A percentile compares a stretch with the other conserved stretches of the same genome.
Evolutionary conservation across 1,140 invertebrate species (phyloP).

Genomic region (Aphaenogaster floridana): DNA sequence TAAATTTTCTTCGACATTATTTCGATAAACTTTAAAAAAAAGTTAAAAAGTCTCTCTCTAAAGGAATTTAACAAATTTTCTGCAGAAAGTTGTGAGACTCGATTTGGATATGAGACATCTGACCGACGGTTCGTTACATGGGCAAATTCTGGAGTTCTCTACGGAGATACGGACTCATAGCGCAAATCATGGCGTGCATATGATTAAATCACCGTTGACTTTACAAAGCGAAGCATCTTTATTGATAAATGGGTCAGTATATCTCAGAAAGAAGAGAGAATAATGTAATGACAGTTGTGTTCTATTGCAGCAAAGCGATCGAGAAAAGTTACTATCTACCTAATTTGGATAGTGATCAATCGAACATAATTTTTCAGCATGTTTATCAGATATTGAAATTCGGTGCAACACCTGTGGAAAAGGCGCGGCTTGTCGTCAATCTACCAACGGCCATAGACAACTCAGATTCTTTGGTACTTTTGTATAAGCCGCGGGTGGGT

Average conservation of each 20-base stretch:
- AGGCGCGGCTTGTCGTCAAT: constrained; percentile 67
- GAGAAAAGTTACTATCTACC: constrained; percentile 80
- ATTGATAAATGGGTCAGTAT: constrained; percentile 81
- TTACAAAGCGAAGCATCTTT: constrained; percentile 77
- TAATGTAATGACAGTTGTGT: neutral
- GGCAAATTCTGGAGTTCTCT: constrained; percentile 76
- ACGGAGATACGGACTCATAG: constrained; percentile 82
- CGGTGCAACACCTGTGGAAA: constrained; percentile 80
- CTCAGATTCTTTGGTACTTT: constrained; percentile 53
- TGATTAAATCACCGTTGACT: constrained; percentile 70
- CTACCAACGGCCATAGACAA: constrained; percentile 65
- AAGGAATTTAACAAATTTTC: constrained; percentile 26
- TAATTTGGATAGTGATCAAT: constrained; percentile 29
- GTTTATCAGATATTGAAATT: constrained; percentile 77
- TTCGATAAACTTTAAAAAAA: neutral
- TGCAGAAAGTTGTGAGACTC: constrained; percentile 79
- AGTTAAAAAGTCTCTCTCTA: neutral
- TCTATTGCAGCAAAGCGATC: constrained; percentile 80
- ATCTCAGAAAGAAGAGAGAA: neutral
- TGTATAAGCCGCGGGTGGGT: constrained; percentile 71
- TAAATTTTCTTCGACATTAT: neutral
- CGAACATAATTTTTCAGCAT: constrained; percentile 77
- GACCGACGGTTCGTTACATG: constrained; percentile 72
- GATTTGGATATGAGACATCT: constrained; percentile 83
- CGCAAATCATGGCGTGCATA: constrained; percentile 74